These are phyloP conservation scores for Brienomyrus brachyistius DNA, from an alignment of 2,113 vertebrate genomes.

Conservation along the genomic window DNA sequence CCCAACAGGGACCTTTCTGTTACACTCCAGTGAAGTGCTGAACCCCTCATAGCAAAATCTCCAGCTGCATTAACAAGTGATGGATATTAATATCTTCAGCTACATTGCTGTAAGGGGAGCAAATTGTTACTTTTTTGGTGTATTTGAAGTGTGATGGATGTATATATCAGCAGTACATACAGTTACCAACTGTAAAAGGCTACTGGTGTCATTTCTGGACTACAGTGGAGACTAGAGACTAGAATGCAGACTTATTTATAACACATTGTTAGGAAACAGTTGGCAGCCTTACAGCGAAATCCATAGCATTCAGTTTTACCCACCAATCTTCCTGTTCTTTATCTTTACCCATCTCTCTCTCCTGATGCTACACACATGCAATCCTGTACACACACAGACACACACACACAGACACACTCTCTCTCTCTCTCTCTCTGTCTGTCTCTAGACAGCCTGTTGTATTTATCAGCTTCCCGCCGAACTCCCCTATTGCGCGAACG, in stretches of 20 bases:
- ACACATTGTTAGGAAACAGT: background rate
- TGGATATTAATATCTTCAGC: background rate
- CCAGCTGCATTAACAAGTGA: background rate
- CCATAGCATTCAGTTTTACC: background rate
- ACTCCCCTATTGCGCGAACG: slow-evolving; percentile 22
- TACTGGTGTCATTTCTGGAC: background rate
- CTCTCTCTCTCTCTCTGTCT: background rate
- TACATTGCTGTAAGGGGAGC: background rate
- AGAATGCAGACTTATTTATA: background rate
- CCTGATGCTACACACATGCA: background rate
- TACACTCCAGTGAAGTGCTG: background rate
- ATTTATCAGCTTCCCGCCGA: slow-evolving; percentile 24
- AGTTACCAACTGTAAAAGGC: background rate
- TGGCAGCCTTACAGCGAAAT: background rate
- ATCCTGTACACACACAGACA: background rate
- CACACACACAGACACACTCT: background rate
- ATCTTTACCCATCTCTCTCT: background rate
- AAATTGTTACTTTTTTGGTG: background rate
- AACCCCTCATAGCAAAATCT: background rate
- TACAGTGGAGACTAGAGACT: background rate
- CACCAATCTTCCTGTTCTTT: background rate
- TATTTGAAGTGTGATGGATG: background rate
- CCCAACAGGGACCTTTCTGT: background rate
- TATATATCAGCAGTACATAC: background rate
- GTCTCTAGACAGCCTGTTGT: slow-evolving; percentile 12